A percentile compares a stretch with the other conserved stretches of the same genome.
Evolutionary conservation across 1,140 invertebrate genomes (phyloP).

Genomic region (Planococcus citri): DNA sequence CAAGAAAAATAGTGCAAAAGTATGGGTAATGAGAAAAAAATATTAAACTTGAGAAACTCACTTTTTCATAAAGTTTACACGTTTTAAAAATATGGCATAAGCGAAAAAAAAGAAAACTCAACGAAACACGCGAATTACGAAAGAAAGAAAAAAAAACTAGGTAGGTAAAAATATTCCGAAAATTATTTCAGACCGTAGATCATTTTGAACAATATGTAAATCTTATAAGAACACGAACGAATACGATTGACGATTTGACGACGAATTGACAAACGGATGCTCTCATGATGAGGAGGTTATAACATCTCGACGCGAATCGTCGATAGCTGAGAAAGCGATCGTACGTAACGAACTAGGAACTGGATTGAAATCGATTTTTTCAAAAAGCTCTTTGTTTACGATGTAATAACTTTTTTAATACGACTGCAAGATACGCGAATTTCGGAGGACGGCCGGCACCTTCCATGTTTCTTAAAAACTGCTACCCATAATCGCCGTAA

Average conservation of each 20-base stretch:
- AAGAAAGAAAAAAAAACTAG: background rate
- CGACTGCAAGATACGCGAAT: background rate
- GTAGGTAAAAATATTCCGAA: background rate
- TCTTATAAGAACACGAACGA: background rate
- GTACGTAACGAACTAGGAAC: background rate
- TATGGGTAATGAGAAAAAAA: too few relatives aligned
- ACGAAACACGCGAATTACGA: background rate
- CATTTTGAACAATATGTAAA: background rate
- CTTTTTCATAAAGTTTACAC: background rate
- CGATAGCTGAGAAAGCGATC: background rate
- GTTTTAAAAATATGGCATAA: background rate
- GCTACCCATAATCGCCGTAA: slow-evolving; percentile 13
- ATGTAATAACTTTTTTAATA: slow-evolving; percentile 12
- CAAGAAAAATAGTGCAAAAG: too few relatives aligned
- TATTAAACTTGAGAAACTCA: background rate
- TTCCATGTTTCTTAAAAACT: slow-evolving; percentile 16
- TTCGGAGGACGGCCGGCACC: slow-evolving; percentile 12
- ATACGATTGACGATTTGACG: background rate
- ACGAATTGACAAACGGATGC: background rate
- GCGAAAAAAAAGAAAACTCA: background rate
- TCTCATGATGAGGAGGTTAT: background rate
- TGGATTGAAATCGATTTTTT: background rate
- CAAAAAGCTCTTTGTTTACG: background rate
- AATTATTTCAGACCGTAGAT: background rate
- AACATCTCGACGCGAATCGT: background rate